These are phyloP conservation scores for Maccullochella peelii DNA, from an alignment of 2,113 vertebrate species.

Conservation along the genomic window DNA sequence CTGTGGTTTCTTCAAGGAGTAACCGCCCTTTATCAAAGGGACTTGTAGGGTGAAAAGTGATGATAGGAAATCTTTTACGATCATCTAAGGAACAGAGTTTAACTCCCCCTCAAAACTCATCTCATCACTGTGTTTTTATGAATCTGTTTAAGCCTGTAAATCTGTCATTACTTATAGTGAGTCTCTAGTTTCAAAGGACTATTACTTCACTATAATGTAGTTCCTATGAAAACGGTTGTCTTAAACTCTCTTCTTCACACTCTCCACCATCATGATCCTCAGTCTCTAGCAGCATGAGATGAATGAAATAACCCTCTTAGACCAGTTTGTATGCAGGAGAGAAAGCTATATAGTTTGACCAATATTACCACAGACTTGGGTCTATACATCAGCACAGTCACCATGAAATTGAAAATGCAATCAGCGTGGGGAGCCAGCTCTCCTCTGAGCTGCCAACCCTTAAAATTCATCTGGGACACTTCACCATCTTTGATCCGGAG, in stretches of 20 bases:
- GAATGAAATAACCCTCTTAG: not conserved
- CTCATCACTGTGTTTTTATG: slow-evolving; percentile 1
- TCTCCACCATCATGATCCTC: not conserved
- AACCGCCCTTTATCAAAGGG: slow-evolving; percentile 7
- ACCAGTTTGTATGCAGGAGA: not conserved
- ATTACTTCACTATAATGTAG: not conserved
- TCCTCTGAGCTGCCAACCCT: slow-evolving; percentile 41
- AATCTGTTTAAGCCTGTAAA: not conserved
- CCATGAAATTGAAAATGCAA: slow-evolving; percentile 56
- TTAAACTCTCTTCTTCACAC: not conserved
- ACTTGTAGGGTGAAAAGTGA: not conserved
- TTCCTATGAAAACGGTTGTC: too few relatives aligned
- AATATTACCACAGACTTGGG: not conserved
- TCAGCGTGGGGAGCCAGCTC: slow-evolving; percentile 1
- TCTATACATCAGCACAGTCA: slow-evolving; percentile 35
- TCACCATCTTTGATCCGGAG: slow-evolving; percentile 27
- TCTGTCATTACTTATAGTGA: not conserved
- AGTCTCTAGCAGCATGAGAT: not conserved
- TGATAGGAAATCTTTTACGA: slow-evolving; percentile 5
- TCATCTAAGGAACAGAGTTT: not conserved
- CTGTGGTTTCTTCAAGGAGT: not conserved
- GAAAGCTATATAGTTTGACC: slow-evolving; percentile 8
- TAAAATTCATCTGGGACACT: slow-evolving; percentile 35
- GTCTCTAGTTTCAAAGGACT: not conserved
- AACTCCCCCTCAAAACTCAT: not conserved